Evolutionary conservation across 2,888 invertebrate genomes (phyloP).

Genomic region (Craniophora ligustri): DNA sequence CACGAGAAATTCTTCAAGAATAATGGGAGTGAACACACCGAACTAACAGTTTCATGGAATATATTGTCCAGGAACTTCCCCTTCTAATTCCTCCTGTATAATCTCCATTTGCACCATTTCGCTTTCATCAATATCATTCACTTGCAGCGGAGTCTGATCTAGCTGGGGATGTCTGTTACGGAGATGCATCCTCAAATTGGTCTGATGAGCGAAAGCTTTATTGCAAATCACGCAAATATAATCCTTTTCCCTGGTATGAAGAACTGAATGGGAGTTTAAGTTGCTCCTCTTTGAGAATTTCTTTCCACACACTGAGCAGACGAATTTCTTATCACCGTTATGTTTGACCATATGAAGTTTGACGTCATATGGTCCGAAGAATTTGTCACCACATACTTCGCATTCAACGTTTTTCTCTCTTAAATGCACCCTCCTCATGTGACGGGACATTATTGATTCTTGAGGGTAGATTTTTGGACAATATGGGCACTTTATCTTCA

Average conservation of each 20-base stretch:
- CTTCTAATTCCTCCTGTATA: conserved; percentile 67
- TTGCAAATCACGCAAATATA: conserved; percentile 86
- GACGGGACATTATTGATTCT: conserved; percentile 89
- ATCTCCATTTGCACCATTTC: conserved; percentile 73
- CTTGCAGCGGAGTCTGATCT: conserved; percentile 25
- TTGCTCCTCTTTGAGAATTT: conserved; percentile 89
- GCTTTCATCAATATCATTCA: conserved; percentile 62
- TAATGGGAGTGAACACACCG: no score
- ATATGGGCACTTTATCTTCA: conserved; percentile 82
- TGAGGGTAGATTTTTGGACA: conserved; percentile 84
- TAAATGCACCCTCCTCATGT: conserved; percentile 89
- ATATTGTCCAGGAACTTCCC: conserved; percentile 59
- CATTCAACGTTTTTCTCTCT: conserved; percentile 83
- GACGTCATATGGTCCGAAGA: conserved; percentile 81
- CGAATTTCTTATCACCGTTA: conserved; percentile 86
- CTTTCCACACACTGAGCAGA: conserved; percentile 89
- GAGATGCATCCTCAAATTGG: conserved; percentile 75
- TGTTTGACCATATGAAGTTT: conserved; percentile 87
- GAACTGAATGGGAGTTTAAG: conserved; percentile 87
- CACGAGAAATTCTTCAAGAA: no score
- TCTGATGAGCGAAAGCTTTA: conserved; percentile 83
- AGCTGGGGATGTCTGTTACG: conserved; percentile 66
- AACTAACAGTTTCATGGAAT: conserved; percentile 47
- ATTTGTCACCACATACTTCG: conserved; percentile 81
- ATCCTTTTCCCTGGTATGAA: conserved; percentile 88